Percentiles rank a stretch among this genome's conserved stretches.
These are phyloP conservation scores for Promerops cafer DNA, from an alignment of 2,113 vertebrate genomes.

Conservation along the genomic window DNA sequence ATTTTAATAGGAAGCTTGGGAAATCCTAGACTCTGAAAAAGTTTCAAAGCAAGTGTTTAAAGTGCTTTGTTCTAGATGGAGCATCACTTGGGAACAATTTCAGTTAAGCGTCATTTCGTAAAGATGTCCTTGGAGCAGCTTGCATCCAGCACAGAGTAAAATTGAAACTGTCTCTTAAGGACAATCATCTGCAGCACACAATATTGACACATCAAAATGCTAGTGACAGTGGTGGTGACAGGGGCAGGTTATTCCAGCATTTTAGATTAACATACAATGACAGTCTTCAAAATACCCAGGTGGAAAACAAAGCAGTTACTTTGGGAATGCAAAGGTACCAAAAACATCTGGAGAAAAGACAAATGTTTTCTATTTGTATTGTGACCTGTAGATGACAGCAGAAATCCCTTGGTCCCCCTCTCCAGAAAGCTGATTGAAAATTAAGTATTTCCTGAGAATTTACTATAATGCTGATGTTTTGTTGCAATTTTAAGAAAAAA, in stretches of 20 bases:
- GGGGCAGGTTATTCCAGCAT: constrained; percentile 3
- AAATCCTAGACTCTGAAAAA: constrained; percentile 7
- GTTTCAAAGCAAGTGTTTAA: neutral
- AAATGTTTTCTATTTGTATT: neutral
- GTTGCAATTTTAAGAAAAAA: neutral
- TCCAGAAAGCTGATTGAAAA: neutral
- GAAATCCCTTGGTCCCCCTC: neutral
- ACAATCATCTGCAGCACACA: neutral
- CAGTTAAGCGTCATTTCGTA: neutral
- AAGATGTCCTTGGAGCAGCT: constrained; percentile 27
- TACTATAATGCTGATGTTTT: neutral
- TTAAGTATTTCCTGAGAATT: neutral
- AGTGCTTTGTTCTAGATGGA: neutral
- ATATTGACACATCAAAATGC: constrained; percentile 21
- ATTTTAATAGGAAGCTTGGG: constrained; percentile 43
- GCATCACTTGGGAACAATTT: constrained; percentile 31
- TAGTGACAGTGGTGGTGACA: neutral
- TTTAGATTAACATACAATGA: constrained; percentile 14
- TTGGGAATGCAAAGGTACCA: constrained; percentile 1
- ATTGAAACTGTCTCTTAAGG: constrained; percentile 12
- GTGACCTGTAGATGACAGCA: constrained; percentile 23
- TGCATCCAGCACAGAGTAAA: neutral
- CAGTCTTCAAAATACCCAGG: constrained; percentile 21
- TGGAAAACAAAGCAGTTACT: constrained; percentile 38
- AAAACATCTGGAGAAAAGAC: constrained; percentile 37